Conservation (phyloP, 2,888 invertebrate genomes). For the Drosophila falleni region DNA sequence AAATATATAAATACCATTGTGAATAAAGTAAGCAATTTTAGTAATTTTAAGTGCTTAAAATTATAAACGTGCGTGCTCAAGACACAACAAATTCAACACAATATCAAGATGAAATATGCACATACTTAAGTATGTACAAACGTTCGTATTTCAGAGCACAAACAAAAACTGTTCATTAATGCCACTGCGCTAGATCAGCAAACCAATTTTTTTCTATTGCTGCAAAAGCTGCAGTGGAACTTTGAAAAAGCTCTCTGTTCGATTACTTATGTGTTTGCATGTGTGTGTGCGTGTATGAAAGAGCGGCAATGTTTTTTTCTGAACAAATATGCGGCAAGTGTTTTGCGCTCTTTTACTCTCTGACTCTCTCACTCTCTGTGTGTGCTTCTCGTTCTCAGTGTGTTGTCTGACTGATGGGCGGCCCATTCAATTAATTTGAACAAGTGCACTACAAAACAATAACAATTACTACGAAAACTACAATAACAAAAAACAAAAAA, state of each 20-base stretch:
- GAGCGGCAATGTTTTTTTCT: constrained; percentile 43
- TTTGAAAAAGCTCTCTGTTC: constrained; percentile 53
- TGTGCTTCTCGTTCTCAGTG: constrained; percentile 27
- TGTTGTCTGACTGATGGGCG: constrained; percentile 43
- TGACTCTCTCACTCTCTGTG: constrained; percentile 21
- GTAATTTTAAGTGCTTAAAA: constrained; percentile 8
- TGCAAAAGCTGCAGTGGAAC: constrained; percentile 55
- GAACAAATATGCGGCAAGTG: constrained; percentile 58
- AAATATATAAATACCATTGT: constrained; percentile 40
- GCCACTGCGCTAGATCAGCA: constrained; percentile 58
- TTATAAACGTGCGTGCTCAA: constrained; percentile 32
- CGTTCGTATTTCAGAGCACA: constrained; percentile 32
- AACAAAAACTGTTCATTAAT: constrained; percentile 62
- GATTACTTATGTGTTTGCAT: constrained; percentile 7
- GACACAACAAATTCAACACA: constrained; percentile 15
- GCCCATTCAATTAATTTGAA: constrained; percentile 75
- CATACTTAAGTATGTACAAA: neutral
- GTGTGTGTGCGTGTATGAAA: constrained; percentile 22
- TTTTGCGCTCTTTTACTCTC: constrained; percentile 29
- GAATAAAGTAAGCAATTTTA: constrained; percentile 49
- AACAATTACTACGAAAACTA: constrained; percentile 63
- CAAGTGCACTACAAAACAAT: constrained; percentile 75
- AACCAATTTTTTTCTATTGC: constrained; percentile 51
- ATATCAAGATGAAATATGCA: constrained; percentile 18
- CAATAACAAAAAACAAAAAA: constrained; percentile 32